These are phyloP conservation scores for Siniperca scherzeri DNA, from an alignment of 2,797 vertebrate species.

Conservation along the genomic window DNA sequence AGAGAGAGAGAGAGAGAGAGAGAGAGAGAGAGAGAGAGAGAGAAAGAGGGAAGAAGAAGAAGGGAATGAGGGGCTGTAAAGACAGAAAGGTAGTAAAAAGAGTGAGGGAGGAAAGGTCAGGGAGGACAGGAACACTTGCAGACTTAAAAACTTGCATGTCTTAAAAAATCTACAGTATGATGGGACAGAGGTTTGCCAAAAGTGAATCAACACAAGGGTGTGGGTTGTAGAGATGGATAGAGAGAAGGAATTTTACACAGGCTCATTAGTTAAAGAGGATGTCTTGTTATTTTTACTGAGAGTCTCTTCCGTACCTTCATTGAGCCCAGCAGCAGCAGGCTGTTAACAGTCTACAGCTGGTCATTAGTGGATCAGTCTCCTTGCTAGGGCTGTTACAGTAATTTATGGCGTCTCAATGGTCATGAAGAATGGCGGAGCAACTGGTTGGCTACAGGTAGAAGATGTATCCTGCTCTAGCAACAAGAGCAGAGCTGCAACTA, in stretches of 20 bases:
- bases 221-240: conserved; percentile 7
- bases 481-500: conserved; percentile 4
- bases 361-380: conserved; percentile 51
- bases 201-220: conserved; percentile 32
- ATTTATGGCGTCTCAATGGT: conserved; percentile 45
- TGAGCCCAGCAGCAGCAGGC: conserved; percentile 41
- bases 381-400: conserved; percentile 42
- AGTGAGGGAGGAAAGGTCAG: conserved; percentile 39
- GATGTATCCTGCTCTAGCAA: conserved; percentile 10
- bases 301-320: conserved; percentile 36
- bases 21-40: not conserved
- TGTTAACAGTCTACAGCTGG: conserved; percentile 54
- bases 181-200: conserved; percentile 11
- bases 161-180: conserved; percentile 21
- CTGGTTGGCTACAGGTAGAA: conserved; percentile 31
- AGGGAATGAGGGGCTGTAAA: conserved; percentile 3
- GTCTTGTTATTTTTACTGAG: conserved; percentile 49
- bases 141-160: too few relatives aligned
- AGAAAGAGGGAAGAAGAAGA: not conserved
- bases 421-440: conserved; percentile 12
- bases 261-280: conserved; percentile 55
- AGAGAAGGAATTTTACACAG: conserved; percentile 3
- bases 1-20: conserved; percentile 7
- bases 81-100: not conserved
- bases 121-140: conserved; percentile 13